Evolutionary conservation across 2,797 vertebrate genomes (phyloP).

Genomic region (Poeciliopsis infans): DNA sequence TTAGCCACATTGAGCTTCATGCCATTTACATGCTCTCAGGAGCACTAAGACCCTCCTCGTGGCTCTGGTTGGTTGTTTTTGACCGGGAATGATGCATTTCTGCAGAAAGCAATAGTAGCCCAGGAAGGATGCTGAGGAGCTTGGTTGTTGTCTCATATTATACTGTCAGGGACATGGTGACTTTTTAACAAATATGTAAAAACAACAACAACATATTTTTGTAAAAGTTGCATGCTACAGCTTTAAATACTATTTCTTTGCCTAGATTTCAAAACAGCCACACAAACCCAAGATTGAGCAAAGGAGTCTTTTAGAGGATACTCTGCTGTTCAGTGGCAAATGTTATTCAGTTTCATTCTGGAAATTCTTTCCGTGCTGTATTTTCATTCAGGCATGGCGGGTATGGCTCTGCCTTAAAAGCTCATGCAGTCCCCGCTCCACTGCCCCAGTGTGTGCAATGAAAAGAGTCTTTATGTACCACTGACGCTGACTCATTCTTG

Average conservation of each 20-base stretch:
- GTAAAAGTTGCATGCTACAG: background rate
- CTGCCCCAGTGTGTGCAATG: slow-evolving; percentile 51
- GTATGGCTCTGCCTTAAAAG: slow-evolving; percentile 55
- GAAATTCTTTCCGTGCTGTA: slow-evolving; percentile 79
- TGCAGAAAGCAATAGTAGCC: no score
- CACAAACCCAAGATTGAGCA: slow-evolving; percentile 57
- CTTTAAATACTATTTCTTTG: no score
- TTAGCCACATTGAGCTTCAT: no score
- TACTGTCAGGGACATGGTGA: no score
- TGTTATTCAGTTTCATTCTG: slow-evolving; percentile 83
- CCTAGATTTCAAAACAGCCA: slow-evolving; percentile 34
- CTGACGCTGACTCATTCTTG: slow-evolving; percentile 49
- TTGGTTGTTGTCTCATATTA: no score
- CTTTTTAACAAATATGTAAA: no score
- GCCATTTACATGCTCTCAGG: no score
- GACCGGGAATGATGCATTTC: no score
- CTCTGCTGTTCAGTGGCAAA: slow-evolving; percentile 79
- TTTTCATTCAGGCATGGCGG: slow-evolving; percentile 65
- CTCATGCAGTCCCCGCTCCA: slow-evolving; percentile 30
- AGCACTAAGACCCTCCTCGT: no score
- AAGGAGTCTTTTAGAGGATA: slow-evolving; percentile 70
- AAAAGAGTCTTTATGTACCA: slow-evolving; percentile 76
- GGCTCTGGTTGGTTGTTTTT: no score
- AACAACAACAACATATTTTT: no score
- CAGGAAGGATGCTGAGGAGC: no score